Percentiles rank a stretch among this genome's conserved stretches.
Conservation (phyloP, 2,113 vertebrate genomes). For the Scortum barcoo region DNA sequence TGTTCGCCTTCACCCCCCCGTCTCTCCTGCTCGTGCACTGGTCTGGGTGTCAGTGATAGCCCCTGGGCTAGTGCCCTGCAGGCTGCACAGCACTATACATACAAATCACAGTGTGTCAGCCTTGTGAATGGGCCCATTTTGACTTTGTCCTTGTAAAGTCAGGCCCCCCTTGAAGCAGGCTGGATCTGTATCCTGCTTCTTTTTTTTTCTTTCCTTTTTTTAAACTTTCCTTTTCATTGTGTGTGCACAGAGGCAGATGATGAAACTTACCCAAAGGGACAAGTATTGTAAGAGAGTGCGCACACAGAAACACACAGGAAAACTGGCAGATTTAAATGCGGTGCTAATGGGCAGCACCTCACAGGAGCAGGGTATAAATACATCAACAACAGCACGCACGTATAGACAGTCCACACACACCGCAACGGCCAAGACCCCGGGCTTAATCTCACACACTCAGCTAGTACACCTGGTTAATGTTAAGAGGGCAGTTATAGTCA, state of each 20-base stretch:
- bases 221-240: conserved; percentile 65
- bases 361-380: conserved; percentile 77
- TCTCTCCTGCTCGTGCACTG: conserved; percentile 54
- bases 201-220: conserved; percentile 63
- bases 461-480: conserved; percentile 85
- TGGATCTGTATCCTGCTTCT: conserved; percentile 73
- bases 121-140: conserved; percentile 80
- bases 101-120: conserved; percentile 80
- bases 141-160: conserved; percentile 81
- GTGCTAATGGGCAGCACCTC: conserved; percentile 77
- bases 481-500: conserved; percentile 87
- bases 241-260: conserved; percentile 46
- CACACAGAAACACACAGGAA: conserved; percentile 28
- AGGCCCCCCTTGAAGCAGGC: conserved; percentile 68
- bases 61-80: conserved; percentile 77
- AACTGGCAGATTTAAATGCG: conserved; percentile 62
- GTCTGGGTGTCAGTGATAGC: conserved; percentile 78
- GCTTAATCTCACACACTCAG: conserved; percentile 85
- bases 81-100: conserved; percentile 77
- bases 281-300: background rate
- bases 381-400: conserved; percentile 71
- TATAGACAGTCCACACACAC: conserved; percentile 66
- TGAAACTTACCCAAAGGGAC: conserved; percentile 51
- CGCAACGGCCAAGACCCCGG: conserved; percentile 72
- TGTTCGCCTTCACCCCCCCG: conserved; percentile 38